Evolutionary conservation across 1,140 invertebrate species (phyloP), one percentile per base, ranked within the genome.

Genomic region (Drosophila suzukii): DNA sequence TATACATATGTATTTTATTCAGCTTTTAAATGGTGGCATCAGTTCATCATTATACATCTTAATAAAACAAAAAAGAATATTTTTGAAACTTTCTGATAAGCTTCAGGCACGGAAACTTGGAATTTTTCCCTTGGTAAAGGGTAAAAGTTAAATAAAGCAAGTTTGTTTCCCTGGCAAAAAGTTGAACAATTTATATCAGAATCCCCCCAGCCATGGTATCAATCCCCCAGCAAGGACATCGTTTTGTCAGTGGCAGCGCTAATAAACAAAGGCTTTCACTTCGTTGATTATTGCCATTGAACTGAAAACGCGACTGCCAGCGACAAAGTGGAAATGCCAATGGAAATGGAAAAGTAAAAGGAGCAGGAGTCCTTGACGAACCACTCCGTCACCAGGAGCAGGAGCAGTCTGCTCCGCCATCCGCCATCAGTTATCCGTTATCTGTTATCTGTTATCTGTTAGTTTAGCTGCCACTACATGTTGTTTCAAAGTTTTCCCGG

Each of bases 401-500:
- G 62, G 41, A 47, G 43, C n/a, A 38, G 17, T 13, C 20, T 24
- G 24, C 36, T 34, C 24, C 39, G 32, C 49, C 54, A 67, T 58
- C 30, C 47, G 24, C 32, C 54, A 67, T 58, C 30, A 38, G 24
- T 24, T 67, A 67, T 58, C 30, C 47, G 24, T 32, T 70, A 68
- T 59, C 59, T 24, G 46, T 34, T 60, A 76, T 76, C 67, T 57
- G 38, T 36, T 59, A 81, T 58, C 80, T 75, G 75, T 74, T 68
- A 57, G 75, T 79, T 83, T 84, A 72, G 75, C 60, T 79, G 68
- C 58, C 57, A 49, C 66, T 60, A 60, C 60, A 78, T 75, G 79
- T 83, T 78, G 80, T 79, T 79, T 58, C 75, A 83, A 83, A 83
- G 81, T 83, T 83, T 83, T 73, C 30, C 56, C 71, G 53, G 62